Base-by-base conservation (phyloP, 2,797 vertebrate genomes). In the Hoplostethus atlanticus region DNA sequence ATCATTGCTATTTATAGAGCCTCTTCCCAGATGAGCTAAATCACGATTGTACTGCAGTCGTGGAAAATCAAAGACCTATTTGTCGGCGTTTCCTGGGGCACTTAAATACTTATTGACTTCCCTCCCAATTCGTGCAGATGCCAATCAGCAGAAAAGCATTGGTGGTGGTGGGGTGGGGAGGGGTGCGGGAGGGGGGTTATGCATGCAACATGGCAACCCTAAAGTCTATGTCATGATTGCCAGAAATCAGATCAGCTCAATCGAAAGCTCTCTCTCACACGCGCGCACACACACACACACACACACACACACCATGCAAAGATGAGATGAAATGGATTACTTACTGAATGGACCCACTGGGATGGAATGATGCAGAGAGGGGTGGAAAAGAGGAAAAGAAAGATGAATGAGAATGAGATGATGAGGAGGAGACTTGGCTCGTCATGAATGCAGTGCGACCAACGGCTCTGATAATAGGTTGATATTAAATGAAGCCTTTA, bases 261-360 rank as follows among this genome's bases (percentile, higher is more conserved):
- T 48, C 30, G 15, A 34, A 48, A 61, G 42, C n/a, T 48, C 42
- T 38, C 63, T 38, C 68, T 16, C 17, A 31, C 13, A 61, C 61
- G 50, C 44, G 42, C 40, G 34, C 61, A 56, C 65, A 63, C 57
- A 54, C 62, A 56, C 40, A 64, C 52, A 56, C 40, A 64, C 52
- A 73, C 34, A 56, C n/a, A 57, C 50, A 67, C 69, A 69, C 59
- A 54, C 7, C 79, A 91, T 81, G 73, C 81, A 86, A 65, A 81
- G 79, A 94, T 93, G 94, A 88, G 89, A 94, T 96, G 95, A 87
- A 95, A 95, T 96, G 94, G 80, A 71, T 82, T 96, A 97, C 96
- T 97, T 91, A 97, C 96, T 76, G 88, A 93, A 94, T 87, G 91
- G 91, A 53, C 95, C 94, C 48, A 90, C 96, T 97, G 93, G 73